These are phyloP conservation scores for Sphaerophoria taeniata DNA, from an alignment of 2,888 invertebrate genomes.

Conservation along the genomic window DNA sequence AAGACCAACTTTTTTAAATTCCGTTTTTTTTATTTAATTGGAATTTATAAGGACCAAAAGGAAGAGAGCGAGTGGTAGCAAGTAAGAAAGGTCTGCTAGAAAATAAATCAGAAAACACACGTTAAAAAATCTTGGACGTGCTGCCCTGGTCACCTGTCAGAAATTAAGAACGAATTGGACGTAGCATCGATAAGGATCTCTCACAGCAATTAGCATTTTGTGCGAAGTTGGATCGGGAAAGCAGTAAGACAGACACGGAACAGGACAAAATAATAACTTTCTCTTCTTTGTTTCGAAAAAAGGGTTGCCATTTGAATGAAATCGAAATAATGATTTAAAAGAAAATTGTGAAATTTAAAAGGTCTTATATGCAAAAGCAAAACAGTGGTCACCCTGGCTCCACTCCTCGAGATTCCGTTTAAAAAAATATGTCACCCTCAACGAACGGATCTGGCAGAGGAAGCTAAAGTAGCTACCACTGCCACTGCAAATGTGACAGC, in stretches of 20 bases:
- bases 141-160: constrained; percentile 72
- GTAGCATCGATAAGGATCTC: constrained; percentile 64
- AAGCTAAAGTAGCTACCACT: constrained; percentile 72
- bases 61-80: not conserved
- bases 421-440: constrained; percentile 66
- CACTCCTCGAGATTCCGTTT: not conserved
- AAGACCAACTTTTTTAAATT: constrained; percentile 63
- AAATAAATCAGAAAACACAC: constrained; percentile 64
- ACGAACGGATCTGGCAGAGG: constrained; percentile 66
- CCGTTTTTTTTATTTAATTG: constrained; percentile 11
- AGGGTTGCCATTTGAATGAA: constrained; percentile 7
- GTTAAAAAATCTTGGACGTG: constrained; percentile 49
- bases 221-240: constrained; percentile 21
- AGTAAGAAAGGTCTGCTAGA: not conserved
- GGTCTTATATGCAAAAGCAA: not conserved
- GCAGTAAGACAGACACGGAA: constrained; percentile 13
- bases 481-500: constrained; percentile 79
- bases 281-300: constrained; percentile 54
- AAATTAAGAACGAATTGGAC: constrained; percentile 62
- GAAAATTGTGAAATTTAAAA: not conserved
- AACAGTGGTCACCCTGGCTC: constrained; percentile 3
- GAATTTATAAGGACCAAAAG: not conserved
- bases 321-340: too few species aligned
- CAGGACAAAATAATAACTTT: constrained; percentile 66
- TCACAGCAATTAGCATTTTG: constrained; percentile 66